Percentiles rank a stretch among this genome's conserved stretches.
These are phyloP conservation scores for Montipora efflorescens DNA, from an alignment of 64 coral and sea anemone genomes.

Conservation along the genomic window DNA sequence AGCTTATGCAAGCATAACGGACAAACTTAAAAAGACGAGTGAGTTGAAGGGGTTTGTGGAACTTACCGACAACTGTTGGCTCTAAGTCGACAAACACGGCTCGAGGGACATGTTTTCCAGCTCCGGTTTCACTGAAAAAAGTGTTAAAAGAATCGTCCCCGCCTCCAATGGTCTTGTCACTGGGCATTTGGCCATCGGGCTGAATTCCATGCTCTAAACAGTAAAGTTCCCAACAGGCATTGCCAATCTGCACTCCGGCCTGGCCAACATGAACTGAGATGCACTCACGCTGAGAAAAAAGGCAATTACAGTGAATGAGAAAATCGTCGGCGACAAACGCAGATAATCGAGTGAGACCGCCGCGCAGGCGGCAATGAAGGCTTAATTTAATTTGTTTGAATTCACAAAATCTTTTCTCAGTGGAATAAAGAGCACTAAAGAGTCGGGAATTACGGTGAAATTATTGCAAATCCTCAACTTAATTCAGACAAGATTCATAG, in stretches of 20 bases:
- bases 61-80: conserved; percentile 46
- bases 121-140: conserved; percentile 53
- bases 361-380: neutral
- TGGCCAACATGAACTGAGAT: conserved; percentile 59
- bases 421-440: neutral
- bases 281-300: conserved; percentile 30
- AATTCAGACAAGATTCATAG: neutral
- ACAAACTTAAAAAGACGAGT: no score
- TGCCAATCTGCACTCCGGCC: conserved; percentile 49
- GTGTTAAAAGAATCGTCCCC: conserved; percentile 54
- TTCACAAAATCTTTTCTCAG: neutral
- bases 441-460: neutral
- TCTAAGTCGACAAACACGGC: conserved; percentile 48
- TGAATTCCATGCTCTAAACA: conserved; percentile 54
- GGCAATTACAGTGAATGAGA: neutral
- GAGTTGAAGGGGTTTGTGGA: neutral
- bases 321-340: neutral
- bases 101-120: conserved; percentile 42
- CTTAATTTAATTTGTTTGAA: neutral
- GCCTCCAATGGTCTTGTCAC: conserved; percentile 56
- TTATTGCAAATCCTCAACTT: neutral
- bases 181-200: conserved; percentile 59
- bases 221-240: conserved; percentile 51
- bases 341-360: neutral
- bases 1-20: no score